Evolutionary conservation across 2,113 vertebrate genomes (phyloP).

Genomic region (western clawed frog (Xenopus tropicalis)): DNA sequence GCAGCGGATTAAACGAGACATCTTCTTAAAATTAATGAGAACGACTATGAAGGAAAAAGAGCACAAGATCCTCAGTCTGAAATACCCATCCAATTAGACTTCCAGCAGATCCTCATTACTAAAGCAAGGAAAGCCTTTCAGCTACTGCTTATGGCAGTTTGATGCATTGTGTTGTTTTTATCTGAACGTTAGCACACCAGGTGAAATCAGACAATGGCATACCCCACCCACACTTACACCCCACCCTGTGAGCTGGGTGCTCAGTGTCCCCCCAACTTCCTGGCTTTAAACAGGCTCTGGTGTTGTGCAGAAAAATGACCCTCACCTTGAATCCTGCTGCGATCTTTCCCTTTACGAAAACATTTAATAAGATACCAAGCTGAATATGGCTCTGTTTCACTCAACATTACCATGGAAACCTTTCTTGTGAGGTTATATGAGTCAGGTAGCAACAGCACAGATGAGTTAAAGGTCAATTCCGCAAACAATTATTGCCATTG

Average conservation of each 20-base stretch:
- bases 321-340: slow-evolving; percentile 16
- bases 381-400: slow-evolving; percentile 50
- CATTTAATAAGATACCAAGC: slow-evolving; percentile 65
- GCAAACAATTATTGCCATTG: slow-evolving; percentile 57
- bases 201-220: background rate
- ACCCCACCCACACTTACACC: too few species aligned
- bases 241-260: background rate
- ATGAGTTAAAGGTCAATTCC: slow-evolving; percentile 67
- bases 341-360: slow-evolving; percentile 53
- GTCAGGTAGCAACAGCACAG: slow-evolving; percentile 63
- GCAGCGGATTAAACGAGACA: slow-evolving; percentile 46
- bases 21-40: slow-evolving; percentile 54
- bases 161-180: slow-evolving; percentile 50
- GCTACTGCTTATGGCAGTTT: slow-evolving; percentile 43
- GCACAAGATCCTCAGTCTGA: slow-evolving; percentile 46
- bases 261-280: slow-evolving; percentile 18
- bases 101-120: slow-evolving; percentile 55
- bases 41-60: slow-evolving; percentile 46
- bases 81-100: slow-evolving; percentile 58
- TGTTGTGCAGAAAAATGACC: slow-evolving; percentile 4
- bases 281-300: slow-evolving; percentile 21
- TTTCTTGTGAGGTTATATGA: slow-evolving; percentile 63
- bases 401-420: slow-evolving; percentile 70
- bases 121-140: background rate
- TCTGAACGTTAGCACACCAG: slow-evolving; percentile 3